Conservation (phyloP, 2,888 invertebrate genomes). For the Drosophila paramelanica region DNA sequence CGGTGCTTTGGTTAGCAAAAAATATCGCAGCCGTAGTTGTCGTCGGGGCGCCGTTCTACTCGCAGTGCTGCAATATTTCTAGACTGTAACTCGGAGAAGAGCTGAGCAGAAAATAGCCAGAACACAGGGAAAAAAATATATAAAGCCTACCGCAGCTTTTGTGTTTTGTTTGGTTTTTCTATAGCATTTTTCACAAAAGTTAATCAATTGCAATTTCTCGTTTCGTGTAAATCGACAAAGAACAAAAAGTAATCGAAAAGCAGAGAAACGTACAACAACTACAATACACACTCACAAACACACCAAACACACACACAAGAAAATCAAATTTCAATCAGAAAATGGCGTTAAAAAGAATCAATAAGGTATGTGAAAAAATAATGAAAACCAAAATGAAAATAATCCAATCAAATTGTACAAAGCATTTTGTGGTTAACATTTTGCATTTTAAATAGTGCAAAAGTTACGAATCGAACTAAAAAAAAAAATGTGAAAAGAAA, state of each 20-base stretch:
- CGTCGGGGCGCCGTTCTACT: conserved; percentile 77
- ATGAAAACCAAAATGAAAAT: conserved; percentile 22
- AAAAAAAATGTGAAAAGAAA: conserved; percentile 57
- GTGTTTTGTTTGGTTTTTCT: conserved; percentile 75
- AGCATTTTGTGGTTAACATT: conserved; percentile 36
- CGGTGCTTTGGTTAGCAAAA: conserved; percentile 48
- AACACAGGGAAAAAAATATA: conserved; percentile 46
- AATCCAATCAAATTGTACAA: conserved; percentile 59
- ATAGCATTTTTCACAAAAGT: conserved; percentile 61
- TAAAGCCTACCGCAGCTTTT: conserved; percentile 59
- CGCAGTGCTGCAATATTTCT: conserved; percentile 78
- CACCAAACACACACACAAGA: conserved; percentile 69
- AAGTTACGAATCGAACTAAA: conserved; percentile 25
- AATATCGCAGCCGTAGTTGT: conserved; percentile 70
- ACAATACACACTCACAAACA: conserved; percentile 56
- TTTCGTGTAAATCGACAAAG: conserved; percentile 63
- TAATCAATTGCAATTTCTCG: conserved; percentile 49
- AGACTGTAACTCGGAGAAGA: conserved; percentile 65
- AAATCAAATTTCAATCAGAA: conserved; percentile 85
- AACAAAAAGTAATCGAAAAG: conserved; percentile 60
- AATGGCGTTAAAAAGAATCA: conserved; percentile 99
- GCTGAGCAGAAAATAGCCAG: conserved; percentile 69
- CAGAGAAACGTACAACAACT: conserved; percentile 66
- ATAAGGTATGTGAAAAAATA: conserved; percentile 88
- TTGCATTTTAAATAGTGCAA: conserved; percentile 41